phyloP scores from a whole-genome alignment of 2,113 vertebrate genomes.

The Pogona vitticeps region DNA sequence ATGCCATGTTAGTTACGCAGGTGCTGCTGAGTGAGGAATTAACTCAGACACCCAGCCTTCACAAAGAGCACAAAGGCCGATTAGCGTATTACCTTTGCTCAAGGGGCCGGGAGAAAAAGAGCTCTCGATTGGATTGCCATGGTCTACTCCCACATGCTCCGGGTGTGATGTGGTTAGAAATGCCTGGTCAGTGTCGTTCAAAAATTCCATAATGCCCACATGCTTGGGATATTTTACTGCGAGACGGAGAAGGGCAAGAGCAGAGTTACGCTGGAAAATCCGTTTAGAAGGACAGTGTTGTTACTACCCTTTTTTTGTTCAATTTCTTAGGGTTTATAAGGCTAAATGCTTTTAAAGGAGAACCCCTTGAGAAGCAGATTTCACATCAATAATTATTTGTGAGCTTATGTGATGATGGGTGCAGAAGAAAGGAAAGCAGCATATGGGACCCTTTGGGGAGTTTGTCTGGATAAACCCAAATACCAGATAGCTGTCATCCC shows the following conservation, averaged over 20 bases:
- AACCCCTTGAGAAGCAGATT: no score
- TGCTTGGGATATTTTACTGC: background rate
- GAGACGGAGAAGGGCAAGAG: background rate
- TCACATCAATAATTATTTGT: background rate
- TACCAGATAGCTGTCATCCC: background rate
- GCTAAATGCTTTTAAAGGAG: conserved; percentile 12
- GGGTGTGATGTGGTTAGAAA: background rate
- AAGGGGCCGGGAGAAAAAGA: background rate
- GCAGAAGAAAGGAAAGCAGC: background rate
- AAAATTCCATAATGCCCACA: background rate
- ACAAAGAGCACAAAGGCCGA: conserved; percentile 19
- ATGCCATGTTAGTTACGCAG: conserved; percentile 56
- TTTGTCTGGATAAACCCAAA: background rate
- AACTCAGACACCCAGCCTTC: conserved; percentile 61
- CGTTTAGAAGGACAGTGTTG: conserved; percentile 27
- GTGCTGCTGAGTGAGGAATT: conserved; percentile 64
- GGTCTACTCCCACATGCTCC: background rate
- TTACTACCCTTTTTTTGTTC: background rate
- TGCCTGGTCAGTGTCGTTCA: background rate
- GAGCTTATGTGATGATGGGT: background rate
- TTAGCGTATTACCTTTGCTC: background rate
- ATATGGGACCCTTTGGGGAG: background rate
- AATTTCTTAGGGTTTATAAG: background rate
- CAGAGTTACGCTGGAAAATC: background rate
- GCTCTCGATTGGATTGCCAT: background rate